Evolutionary conservation across 2,797 vertebrate species (phyloP).

Genomic region (Myiotriccus ornatus): DNA sequence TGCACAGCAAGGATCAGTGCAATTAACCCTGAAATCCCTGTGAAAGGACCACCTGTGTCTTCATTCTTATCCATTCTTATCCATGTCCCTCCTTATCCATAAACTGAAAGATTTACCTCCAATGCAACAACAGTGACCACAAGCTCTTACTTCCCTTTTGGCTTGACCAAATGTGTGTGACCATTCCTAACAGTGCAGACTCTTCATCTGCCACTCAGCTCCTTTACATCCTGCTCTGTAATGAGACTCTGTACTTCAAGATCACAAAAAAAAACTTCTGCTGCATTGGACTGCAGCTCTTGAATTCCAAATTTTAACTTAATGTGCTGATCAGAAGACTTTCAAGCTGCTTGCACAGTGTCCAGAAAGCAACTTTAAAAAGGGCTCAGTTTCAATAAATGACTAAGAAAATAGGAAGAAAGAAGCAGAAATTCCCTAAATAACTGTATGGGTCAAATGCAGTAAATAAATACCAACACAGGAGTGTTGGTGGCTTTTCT

Average conservation of each 20-base stretch:
- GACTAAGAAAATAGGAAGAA: background rate
- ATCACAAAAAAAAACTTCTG: background rate
- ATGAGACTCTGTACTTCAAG: background rate
- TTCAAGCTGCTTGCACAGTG: background rate
- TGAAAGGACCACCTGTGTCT: background rate
- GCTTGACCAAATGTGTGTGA: background rate
- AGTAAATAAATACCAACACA: background rate
- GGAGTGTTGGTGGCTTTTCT: background rate
- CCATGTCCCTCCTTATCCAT: background rate
- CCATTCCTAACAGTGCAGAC: background rate
- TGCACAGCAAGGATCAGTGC: background rate
- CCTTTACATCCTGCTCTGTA: background rate
- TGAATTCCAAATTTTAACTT: background rate
- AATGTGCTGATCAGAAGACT: background rate
- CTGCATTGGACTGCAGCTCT: background rate
- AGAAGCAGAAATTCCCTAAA: background rate
- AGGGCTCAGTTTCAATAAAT: background rate
- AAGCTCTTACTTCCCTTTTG: background rate
- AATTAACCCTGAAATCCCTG: background rate
- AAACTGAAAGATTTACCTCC: background rate
- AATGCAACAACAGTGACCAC: background rate
- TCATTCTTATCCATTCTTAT: background rate
- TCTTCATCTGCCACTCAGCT: background rate
- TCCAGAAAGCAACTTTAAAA: background rate
- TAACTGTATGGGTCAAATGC: background rate